Percentiles rank a stretch among this genome's conserved stretches.
These are phyloP conservation scores for Polydrusus tereticollis DNA, from an alignment of 2,888 invertebrate species.

Conservation along the genomic window DNA sequence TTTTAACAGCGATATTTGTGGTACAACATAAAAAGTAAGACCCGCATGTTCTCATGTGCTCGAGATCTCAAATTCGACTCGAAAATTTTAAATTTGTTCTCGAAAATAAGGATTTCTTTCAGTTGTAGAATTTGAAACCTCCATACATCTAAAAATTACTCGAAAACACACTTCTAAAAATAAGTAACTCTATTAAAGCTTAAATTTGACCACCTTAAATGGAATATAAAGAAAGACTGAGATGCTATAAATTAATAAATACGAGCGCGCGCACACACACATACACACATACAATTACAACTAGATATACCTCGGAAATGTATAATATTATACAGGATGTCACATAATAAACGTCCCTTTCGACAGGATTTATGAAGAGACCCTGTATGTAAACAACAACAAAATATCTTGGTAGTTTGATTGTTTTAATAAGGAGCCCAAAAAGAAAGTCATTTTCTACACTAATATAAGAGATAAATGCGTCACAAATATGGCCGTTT, in stretches of 20 bases:
- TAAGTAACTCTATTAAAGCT: slow-evolving; percentile 46
- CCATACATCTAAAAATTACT: not conserved
- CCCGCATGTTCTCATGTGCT: not conserved
- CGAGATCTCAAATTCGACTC: not conserved
- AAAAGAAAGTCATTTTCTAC: not conserved
- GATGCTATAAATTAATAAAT: slow-evolving; percentile 23
- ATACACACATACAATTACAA: slow-evolving; percentile 8
- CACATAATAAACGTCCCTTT: not conserved
- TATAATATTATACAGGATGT: not conserved
- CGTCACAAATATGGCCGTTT: not conserved
- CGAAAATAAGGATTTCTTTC: no score
- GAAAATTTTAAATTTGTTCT: not conserved
- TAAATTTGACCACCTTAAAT: slow-evolving; percentile 37
- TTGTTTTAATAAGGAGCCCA: slow-evolving; percentile 3
- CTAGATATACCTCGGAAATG: not conserved
- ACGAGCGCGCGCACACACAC: slow-evolving; percentile 14
- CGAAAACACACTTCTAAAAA: slow-evolving; percentile 31
- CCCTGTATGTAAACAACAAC: not conserved
- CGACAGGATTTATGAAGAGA: not conserved
- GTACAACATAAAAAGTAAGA: slow-evolving; percentile 3
- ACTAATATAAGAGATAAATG: not conserved
- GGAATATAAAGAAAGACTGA: slow-evolving; percentile 43
- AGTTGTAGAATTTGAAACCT: slow-evolving; percentile 28
- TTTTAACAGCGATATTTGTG: not conserved
- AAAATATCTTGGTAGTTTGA: slow-evolving; percentile 10